Evolutionary conservation across 2,113 vertebrate genomes (phyloP), one percentile per base, ranked within the genome.

Genomic region (Elanoides forficatus): DNA sequence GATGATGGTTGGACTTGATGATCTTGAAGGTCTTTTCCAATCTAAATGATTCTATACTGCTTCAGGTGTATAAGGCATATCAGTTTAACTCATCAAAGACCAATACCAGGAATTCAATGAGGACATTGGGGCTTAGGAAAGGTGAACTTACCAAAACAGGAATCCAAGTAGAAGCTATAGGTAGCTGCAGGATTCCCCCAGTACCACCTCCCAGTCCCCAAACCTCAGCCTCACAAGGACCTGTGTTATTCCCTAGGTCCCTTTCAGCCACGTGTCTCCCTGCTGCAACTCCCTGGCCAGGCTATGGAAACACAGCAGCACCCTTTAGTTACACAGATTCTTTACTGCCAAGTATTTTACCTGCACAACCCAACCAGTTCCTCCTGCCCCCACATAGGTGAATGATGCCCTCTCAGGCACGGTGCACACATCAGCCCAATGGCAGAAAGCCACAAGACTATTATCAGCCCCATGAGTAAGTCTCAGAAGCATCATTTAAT

Each of bases 221-320:
- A n/a, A 75, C 10, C 26, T 34, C 50, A 16, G 47, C 58, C 47
- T 21, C 12, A 3, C 10, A 1, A 5, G 4, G 18, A 78, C 13
- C 12, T 3, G 1, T 10, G 7, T 36, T 60, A 60, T 32, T 60
- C 40, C 26, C 3, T 1, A 68, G 20, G 36, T 7, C 34, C 30
- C 25, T 81, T 81, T 53, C 40, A 56, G 68, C 34, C 10, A 0
- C 0, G 0, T 11, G 5, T 23, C 14, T 52, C 16, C 73, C 18
- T 43, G 29, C 22, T 0, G 0, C 42, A 68, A 6, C 10, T 36
- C 53, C 15, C 56, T 2, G 1, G 22, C 3, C 29, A 34, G 47
- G 11, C 75, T 34, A 27, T 4, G 10, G 52, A 60, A 62, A n/a
- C 68, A 18, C 15, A 15, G 38, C 19, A 55, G 59, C 15, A 29